A percentile compares a stretch with the other conserved stretches of the same genome.
These are phyloP conservation scores for Lordiphosa andalusiaca DNA, from an alignment of 2,888 invertebrate species.

Conservation along the genomic window DNA sequence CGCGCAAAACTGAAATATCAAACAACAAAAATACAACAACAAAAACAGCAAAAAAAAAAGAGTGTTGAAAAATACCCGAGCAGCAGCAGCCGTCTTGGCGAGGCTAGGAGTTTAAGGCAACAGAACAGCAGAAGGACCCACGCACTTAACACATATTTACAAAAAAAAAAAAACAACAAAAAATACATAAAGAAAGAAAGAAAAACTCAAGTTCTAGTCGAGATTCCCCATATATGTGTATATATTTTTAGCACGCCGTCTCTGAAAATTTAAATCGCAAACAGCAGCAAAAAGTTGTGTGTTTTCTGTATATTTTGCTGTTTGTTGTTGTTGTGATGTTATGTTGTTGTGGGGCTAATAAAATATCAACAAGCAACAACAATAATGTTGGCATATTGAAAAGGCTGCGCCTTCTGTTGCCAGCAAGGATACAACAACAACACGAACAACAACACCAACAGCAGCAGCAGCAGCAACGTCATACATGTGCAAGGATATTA, in stretches of 20 bases:
- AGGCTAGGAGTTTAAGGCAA: slow-evolving; percentile 4
- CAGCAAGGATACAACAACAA: slow-evolving; percentile 35
- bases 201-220: slow-evolving; percentile 30
- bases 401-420: slow-evolving; percentile 38
- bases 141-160: slow-evolving; percentile 74
- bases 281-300: slow-evolving; percentile 31
- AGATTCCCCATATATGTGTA: slow-evolving; percentile 20
- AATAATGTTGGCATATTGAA: slow-evolving; percentile 53
- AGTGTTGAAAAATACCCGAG: slow-evolving; percentile 59
- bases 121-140: slow-evolving; percentile 61
- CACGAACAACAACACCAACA: slow-evolving; percentile 23
- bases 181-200: slow-evolving; percentile 35
- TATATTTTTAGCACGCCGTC: slow-evolving; percentile 55
- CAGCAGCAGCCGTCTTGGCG: slow-evolving; percentile 1
- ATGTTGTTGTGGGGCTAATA: slow-evolving; percentile 46
- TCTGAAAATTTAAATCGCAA: slow-evolving; percentile 54
- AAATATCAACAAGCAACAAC: slow-evolving; percentile 65
- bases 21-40: too few species aligned
- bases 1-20: slow-evolving; percentile 6
- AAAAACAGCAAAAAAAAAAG: slow-evolving; percentile 32
- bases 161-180: slow-evolving; percentile 43
- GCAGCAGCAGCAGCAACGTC: slow-evolving; percentile 61
- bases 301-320: slow-evolving; percentile 5
- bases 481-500: slow-evolving; percentile 77
- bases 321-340: slow-evolving; percentile 12